Evolutionary conservation across 30 jellyfish, hydroid and myxozoan species (phyloP), one percentile per base, ranked within the genome.

Genomic region (Aurelia sp.): DNA sequence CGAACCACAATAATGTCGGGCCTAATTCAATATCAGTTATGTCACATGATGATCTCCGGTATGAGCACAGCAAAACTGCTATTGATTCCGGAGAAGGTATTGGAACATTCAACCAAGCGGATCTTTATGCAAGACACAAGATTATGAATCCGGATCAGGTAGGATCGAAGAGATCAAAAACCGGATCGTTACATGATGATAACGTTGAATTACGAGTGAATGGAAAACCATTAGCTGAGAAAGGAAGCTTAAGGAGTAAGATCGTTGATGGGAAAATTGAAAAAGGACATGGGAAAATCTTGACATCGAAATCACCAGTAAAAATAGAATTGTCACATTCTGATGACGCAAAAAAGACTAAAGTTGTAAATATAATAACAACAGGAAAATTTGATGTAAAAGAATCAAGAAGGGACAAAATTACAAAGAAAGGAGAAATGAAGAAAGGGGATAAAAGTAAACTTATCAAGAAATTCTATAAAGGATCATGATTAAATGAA

Each of bases 351-450:
- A 90, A 76, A 63, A 89, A 74, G 75, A 76, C 97, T 35, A 95
- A 95, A 81, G 78, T 95, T n/a, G 82, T 95, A 47, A 95, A 95
- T 79, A 95, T 95, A 27, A 64, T 94, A 17, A 94, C 99, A 16
- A 66, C 97, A 4, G 91, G 97, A 0, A 84, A 89, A 55, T 94
- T 59, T 60, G 61, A 90, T 44, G 93, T 94, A 48, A 90, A 92
- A 8, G 98, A 94, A 57, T 78, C 91, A 2, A 94, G 89, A 66
- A 79, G 94, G 74, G 61, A 76, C 69, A 76, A 60, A 18, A 80
- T 87, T 5, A 40, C 74, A 20, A 70, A 71, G 51, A 58, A 57
- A 9, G 52, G 12, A 41, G 52, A 41, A 41, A 41, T 5, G 12
- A 41, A 4, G 52, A 41, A 7, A 13, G 55, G 55, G 9, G 86